These are phyloP conservation scores for Salarias fasciatus DNA, from an alignment of 2,797 vertebrate species.

Conservation along the genomic window DNA sequence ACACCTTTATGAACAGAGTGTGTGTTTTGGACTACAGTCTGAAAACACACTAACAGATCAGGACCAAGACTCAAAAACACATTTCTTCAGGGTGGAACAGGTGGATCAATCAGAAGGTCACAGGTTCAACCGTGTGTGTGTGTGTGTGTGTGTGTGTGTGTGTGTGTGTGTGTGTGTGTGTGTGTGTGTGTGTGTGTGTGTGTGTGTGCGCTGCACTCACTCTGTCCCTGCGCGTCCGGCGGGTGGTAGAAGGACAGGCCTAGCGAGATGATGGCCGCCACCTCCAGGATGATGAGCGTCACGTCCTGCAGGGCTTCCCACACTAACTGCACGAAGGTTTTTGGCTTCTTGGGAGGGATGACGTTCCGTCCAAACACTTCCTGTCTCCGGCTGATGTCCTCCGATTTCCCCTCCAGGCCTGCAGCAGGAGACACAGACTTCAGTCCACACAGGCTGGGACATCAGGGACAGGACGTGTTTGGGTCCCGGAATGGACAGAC, in stretches of 20 bases:
- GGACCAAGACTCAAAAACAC: too few species aligned
- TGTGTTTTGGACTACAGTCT: too few species aligned
- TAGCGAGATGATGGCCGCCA: conserved; percentile 95
- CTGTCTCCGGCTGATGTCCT: conserved; percentile 92
- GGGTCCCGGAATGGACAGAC: too few species aligned
- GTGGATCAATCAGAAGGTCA: too few species aligned
- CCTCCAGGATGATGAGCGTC: conserved; percentile 97
- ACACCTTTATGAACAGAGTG: too few species aligned
- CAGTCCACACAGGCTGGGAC: background rate
- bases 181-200: too few species aligned
- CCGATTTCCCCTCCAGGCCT: conserved; percentile 90
- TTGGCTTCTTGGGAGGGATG: conserved; percentile 99
- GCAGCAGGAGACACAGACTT: conserved; percentile 51
- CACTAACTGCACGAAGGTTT: conserved; percentile 98
- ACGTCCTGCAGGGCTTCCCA: conserved; percentile 98
- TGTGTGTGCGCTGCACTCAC: conserved; percentile 75
- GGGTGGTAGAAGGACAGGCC: conserved; percentile 97
- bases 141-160: too few species aligned
- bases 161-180: too few species aligned
- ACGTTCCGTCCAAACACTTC: conserved; percentile 94
- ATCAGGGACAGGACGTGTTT: too few species aligned
- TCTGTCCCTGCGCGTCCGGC: conserved; percentile 87
- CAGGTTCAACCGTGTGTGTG: too few species aligned
- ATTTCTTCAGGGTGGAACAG: too few species aligned
- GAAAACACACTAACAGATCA: too few species aligned